These are phyloP conservation scores for Drosophila kambysellisi DNA, from an alignment of 2,888 invertebrate genomes.

Conservation along the genomic window DNA sequence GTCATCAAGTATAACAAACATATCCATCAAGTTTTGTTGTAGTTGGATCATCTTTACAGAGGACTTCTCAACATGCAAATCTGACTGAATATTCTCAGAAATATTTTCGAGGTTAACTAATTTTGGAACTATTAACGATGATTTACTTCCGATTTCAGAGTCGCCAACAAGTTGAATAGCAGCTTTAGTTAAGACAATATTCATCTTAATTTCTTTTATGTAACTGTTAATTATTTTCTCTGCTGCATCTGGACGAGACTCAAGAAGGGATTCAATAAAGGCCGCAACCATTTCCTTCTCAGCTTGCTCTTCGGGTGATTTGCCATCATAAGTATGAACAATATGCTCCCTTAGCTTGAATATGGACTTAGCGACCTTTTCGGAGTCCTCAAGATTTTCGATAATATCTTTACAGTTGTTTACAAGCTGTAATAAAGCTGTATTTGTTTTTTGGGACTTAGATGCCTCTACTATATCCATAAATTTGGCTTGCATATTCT, in stretches of 20 bases:
- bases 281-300: slow-evolving; percentile 41
- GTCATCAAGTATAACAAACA: slow-evolving; percentile 75
- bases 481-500: not conserved
- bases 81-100: slow-evolving; percentile 34
- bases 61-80: slow-evolving; percentile 57
- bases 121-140: slow-evolving; percentile 44
- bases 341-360: slow-evolving; percentile 80
- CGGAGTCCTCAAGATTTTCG: slow-evolving; percentile 43
- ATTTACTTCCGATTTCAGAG: slow-evolving; percentile 39
- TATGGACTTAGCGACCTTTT: slow-evolving; percentile 63
- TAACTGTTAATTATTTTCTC: slow-evolving; percentile 38
- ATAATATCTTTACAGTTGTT: slow-evolving; percentile 38
- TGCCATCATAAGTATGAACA: slow-evolving; percentile 82
- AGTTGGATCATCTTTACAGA: slow-evolving; percentile 74
- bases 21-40: slow-evolving; percentile 78
- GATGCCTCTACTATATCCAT: not conserved
- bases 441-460: not conserved
- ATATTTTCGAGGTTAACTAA: slow-evolving; percentile 49
- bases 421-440: slow-evolving; percentile 16
- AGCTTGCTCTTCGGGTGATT: slow-evolving; percentile 39
- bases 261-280: slow-evolving; percentile 47
- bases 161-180: slow-evolving; percentile 42
- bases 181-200: slow-evolving; percentile 44
- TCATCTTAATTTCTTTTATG: slow-evolving; percentile 55
- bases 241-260: slow-evolving; percentile 37